These are phyloP conservation scores for Heteromyza rotundicornis DNA, from an alignment of 2,888 invertebrate genomes.

Conservation along the genomic window DNA sequence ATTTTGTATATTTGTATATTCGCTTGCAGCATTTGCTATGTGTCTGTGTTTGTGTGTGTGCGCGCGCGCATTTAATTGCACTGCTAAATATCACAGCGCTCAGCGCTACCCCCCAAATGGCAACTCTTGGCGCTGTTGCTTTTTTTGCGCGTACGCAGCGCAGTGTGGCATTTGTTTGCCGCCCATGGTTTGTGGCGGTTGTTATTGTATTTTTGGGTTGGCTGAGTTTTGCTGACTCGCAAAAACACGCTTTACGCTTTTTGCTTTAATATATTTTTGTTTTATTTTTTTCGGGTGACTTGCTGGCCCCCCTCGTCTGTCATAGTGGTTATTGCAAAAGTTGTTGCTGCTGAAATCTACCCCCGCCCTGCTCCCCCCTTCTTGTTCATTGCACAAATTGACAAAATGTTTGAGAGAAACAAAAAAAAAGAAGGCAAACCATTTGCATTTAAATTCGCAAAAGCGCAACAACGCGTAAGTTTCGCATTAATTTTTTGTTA, in stretches of 20 bases:
- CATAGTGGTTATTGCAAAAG: not conserved
- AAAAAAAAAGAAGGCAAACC: too few relatives aligned
- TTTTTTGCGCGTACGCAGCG: not conserved
- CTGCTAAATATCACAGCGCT: not conserved
- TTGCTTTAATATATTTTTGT: too few relatives aligned
- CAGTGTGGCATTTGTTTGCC: not conserved
- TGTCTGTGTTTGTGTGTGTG: too few relatives aligned
- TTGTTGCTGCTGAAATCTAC: not conserved
- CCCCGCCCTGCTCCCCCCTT: too few relatives aligned
- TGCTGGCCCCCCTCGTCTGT: not conserved
- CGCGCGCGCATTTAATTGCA: not conserved
- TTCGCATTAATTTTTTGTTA: not conserved
- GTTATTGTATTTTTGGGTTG: slow-evolving; percentile 5
- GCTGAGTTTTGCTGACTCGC: not conserved
- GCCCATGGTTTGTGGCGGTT: not conserved
- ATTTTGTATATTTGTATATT: too few relatives aligned
- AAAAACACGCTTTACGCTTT: too few relatives aligned
- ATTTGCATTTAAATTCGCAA: not conserved
- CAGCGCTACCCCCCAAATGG: not conserved
- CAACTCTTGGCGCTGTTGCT: not conserved
- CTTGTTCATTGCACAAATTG: too few relatives aligned
- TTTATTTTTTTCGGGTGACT: too few relatives aligned
- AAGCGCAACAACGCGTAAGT: not conserved
- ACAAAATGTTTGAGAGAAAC: too few relatives aligned
- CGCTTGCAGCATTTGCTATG: slow-evolving; percentile 6